A percentile compares a stretch with the other conserved stretches of the same genome.
phyloP scores from a whole-genome alignment of 1,140 invertebrate species.

The Stegodyphus dumicola region DNA sequence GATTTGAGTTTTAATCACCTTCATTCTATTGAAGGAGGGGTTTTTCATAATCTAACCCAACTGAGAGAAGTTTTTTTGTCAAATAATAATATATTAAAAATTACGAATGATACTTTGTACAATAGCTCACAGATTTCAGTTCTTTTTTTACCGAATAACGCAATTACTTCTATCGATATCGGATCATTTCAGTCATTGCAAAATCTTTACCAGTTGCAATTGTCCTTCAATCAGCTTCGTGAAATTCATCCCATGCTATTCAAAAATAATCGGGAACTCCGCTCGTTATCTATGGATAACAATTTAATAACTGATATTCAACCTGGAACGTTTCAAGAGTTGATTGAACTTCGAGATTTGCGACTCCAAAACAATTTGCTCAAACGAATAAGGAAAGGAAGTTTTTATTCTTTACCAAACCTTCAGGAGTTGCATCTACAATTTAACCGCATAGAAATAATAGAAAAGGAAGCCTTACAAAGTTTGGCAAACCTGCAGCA shows the following conservation, averaged over 20 bases:
- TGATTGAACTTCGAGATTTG: slow-evolving; percentile 79
- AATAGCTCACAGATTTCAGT: slow-evolving; percentile 81
- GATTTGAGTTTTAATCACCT: slow-evolving; percentile 89
- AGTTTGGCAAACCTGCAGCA: slow-evolving; percentile 86
- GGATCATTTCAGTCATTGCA: slow-evolving; percentile 79
- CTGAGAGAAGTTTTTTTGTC: slow-evolving; percentile 85
- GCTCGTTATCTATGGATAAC: slow-evolving; percentile 87
- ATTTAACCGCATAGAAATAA: slow-evolving; percentile 83
- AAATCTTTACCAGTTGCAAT: slow-evolving; percentile 83
- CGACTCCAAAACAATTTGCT: slow-evolving; percentile 87
- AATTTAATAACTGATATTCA: slow-evolving; percentile 86
- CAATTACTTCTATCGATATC: slow-evolving; percentile 79
- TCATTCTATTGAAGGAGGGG: slow-evolving; percentile 79
- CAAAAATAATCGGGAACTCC: slow-evolving; percentile 78
- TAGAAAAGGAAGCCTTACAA: slow-evolving; percentile 85
- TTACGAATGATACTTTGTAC: slow-evolving; percentile 82
- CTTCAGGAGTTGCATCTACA: slow-evolving; percentile 88
- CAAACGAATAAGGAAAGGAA: slow-evolving; percentile 77
- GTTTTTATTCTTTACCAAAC: slow-evolving; percentile 82
- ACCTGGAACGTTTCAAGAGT: slow-evolving; percentile 80
- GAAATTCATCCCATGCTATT: slow-evolving; percentile 80
- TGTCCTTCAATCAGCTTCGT: slow-evolving; percentile 87
- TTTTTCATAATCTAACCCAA: slow-evolving; percentile 82
- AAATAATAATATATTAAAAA: slow-evolving; percentile 89
- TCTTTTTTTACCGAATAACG: slow-evolving; percentile 88